Evolutionary conservation across 2,113 vertebrate species (phyloP).

Genomic region (Phalacrocorax aristotelis): DNA sequence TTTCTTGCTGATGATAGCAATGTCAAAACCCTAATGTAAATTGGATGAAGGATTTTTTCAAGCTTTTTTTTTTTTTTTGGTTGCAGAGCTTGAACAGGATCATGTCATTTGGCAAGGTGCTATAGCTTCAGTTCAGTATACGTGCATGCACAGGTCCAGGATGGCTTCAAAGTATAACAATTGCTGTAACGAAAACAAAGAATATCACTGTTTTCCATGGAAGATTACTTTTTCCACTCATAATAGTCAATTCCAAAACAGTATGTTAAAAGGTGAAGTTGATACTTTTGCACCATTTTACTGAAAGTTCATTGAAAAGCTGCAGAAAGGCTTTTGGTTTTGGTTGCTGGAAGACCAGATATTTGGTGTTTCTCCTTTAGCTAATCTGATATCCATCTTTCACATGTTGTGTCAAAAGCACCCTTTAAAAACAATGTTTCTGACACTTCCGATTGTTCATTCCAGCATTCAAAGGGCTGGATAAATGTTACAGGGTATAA

Average conservation of each 20-base stretch:
- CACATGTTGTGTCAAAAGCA: background rate
- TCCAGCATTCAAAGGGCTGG: background rate
- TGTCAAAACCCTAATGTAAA: background rate
- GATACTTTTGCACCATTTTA: background rate
- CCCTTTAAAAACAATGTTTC: background rate
- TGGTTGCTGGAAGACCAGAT: background rate
- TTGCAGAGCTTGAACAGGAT: background rate
- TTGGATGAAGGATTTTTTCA: background rate
- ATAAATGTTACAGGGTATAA: background rate
- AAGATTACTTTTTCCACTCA: background rate
- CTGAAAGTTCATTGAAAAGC: background rate
- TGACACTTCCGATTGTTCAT: background rate
- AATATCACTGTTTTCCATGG: background rate
- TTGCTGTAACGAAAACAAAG: background rate
- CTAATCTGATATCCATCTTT: background rate
- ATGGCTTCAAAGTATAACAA: background rate
- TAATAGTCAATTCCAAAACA: background rate
- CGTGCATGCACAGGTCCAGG: fast-evolving
- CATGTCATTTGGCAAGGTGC: background rate
- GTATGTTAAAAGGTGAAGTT: background rate
- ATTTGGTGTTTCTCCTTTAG: background rate
- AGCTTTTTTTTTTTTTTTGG: background rate
- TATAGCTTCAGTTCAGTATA: background rate
- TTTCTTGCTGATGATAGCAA: background rate
- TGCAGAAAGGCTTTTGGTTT: background rate